phyloP scores from a whole-genome alignment of 2,113 vertebrate genomes.

The Neofelis nebulosa region DNA sequence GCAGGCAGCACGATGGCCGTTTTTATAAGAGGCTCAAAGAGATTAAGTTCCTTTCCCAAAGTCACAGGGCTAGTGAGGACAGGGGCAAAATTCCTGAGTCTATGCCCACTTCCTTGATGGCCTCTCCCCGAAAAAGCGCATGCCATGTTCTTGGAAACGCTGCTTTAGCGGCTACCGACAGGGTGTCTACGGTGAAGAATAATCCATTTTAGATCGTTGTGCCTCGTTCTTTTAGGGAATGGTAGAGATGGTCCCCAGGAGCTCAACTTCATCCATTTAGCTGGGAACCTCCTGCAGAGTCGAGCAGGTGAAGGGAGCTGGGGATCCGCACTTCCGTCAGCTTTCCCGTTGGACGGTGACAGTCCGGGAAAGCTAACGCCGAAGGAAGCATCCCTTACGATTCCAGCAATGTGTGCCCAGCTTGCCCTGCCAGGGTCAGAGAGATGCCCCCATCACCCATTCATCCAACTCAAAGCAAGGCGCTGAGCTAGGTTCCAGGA shows the following conservation, averaged over 20 bases:
- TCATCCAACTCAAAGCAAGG: background rate
- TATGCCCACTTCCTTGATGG: background rate
- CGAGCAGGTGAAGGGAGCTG: background rate
- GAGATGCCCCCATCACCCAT: background rate
- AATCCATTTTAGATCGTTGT: background rate
- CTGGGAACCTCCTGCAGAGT: background rate
- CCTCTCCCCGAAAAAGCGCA: background rate
- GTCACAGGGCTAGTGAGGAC: background rate
- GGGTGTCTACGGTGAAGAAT: background rate
- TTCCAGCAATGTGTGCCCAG: background rate
- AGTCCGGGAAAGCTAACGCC: background rate
- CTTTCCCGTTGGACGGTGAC: background rate
- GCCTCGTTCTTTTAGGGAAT: background rate
- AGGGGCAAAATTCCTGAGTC: background rate
- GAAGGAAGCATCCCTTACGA: background rate
- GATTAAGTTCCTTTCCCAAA: background rate
- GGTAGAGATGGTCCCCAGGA: background rate
- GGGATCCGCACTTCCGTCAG: background rate
- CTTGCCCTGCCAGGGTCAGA: background rate
- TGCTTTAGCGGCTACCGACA: background rate
- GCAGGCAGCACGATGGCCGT: background rate
- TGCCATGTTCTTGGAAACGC: rapidly evolving
- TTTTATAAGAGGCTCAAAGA: background rate
- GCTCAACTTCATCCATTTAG: background rate
- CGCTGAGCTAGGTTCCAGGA: background rate